phyloP scores from a whole-genome alignment of 1,140 invertebrate species.

The Drosophila nebulosa region DNA sequence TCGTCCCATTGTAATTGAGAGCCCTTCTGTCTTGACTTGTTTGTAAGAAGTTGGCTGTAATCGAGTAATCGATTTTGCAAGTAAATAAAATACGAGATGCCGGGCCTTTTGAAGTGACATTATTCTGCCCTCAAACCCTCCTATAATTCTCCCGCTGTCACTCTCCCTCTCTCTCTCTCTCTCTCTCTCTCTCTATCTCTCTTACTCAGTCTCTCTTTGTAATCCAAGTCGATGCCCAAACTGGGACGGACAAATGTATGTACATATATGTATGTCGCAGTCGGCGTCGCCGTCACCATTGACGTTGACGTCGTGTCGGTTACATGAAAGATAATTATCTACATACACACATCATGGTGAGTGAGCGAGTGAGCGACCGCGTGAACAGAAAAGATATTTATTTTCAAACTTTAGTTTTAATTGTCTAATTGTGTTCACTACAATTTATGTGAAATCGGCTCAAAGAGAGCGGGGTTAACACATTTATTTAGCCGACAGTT shows the following conservation, averaged over 20 bases:
- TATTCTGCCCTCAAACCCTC: neutral
- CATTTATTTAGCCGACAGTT: constrained; percentile 9
- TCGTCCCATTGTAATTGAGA: neutral
- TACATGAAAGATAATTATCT: constrained; percentile 9
- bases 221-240: constrained; percentile 5
- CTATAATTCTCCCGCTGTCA: no score
- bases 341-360: neutral
- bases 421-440: neutral
- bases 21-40: neutral
- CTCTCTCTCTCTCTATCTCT: neutral
- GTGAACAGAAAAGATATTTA: neutral
- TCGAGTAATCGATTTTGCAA: constrained; percentile 1
- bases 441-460: constrained; percentile 6
- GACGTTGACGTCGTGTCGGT: neutral
- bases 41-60: neutral
- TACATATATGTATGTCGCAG: neutral
- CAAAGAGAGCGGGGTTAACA: neutral
- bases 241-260: neutral
- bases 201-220: neutral
- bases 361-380: neutral
- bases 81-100: constrained; percentile 2
- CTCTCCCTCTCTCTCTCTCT: neutral
- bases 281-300: neutral
- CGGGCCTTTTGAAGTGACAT: neutral
- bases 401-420: neutral